Conservation (phyloP, 2,888 invertebrate species). For the Ophion ventricosus region DNA sequence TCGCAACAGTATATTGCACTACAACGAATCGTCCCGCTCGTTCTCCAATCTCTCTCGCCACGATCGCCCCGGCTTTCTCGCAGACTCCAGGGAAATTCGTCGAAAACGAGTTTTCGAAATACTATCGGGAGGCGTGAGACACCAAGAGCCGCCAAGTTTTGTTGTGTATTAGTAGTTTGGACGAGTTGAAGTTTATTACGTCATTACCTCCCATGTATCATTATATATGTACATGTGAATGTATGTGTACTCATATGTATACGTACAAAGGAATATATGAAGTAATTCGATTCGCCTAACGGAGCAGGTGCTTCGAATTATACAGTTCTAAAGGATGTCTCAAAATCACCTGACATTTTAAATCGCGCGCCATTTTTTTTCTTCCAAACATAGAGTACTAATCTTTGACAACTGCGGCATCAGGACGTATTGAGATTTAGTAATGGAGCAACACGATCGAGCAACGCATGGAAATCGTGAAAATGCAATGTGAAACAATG, state of each 20-base stretch:
- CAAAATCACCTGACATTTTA: too few species aligned
- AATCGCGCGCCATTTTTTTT: too few species aligned
- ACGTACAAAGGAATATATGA: too few species aligned
- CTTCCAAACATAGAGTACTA: too few species aligned
- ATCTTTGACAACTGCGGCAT: too few species aligned
- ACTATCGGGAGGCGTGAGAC: constrained; percentile 57
- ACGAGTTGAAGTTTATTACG: constrained; percentile 31
- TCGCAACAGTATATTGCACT: constrained; percentile 46
- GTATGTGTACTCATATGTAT: background rate
- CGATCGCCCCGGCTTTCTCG: constrained; percentile 33
- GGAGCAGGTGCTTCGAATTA: background rate
- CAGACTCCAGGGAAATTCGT: constrained; percentile 67
- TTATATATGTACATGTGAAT: background rate
- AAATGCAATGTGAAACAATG: too few species aligned
- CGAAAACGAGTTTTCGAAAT: constrained; percentile 68
- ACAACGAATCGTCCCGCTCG: constrained; percentile 37
- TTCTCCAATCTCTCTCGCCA: constrained; percentile 18
- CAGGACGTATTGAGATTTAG: too few species aligned
- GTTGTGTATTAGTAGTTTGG: constrained; percentile 28
- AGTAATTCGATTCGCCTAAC: too few species aligned
- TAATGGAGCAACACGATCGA: too few species aligned
- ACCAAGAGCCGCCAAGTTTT: constrained; percentile 3
- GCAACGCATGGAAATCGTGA: too few species aligned
- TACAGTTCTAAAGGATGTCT: too few species aligned
- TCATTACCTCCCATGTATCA: background rate